Percentiles rank a stretch among this genome's conserved stretches.
Evolutionary conservation across 1,140 invertebrate species (phyloP).

Genomic region (Ptiloglossa arizonensis): DNA sequence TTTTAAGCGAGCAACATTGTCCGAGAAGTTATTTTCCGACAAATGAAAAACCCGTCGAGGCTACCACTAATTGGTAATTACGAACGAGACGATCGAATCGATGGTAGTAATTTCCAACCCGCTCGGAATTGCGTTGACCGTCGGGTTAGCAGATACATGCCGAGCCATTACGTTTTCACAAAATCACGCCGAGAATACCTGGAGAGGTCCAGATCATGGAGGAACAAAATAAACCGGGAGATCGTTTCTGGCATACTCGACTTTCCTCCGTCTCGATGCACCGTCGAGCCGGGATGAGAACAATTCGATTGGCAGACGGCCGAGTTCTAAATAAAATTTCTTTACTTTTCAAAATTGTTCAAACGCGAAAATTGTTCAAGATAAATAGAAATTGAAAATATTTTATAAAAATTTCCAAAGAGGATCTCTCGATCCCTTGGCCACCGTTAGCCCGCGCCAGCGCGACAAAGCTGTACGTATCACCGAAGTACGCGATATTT

Average conservation of each 20-base stretch:
- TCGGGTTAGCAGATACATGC: not conserved
- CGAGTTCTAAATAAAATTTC: too few relatives aligned
- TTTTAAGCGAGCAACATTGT: not conserved
- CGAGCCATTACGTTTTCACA: not conserved
- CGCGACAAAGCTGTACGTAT: too few relatives aligned
- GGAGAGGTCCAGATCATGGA: not conserved
- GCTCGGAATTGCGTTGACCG: not conserved
- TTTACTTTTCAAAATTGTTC: too few relatives aligned
- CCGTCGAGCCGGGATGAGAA: too few relatives aligned
- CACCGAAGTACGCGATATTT: too few relatives aligned
- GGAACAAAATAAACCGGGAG: not conserved
- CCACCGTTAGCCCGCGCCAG: too few relatives aligned
- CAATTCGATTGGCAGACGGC: too few relatives aligned
- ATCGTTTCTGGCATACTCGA: not conserved
- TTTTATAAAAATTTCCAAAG: too few relatives aligned
- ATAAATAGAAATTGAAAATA: too few relatives aligned
- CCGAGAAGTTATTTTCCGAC: slow-evolving; percentile 11
- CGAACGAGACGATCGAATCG: not conserved
- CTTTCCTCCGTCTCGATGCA: not conserved
- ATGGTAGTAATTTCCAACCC: not conserved
- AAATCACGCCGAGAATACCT: not conserved
- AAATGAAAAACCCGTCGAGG: not conserved
- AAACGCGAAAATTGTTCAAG: too few relatives aligned
- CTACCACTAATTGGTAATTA: not conserved
- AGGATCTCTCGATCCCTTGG: too few relatives aligned